These are phyloP conservation scores for Leptobrachium leishanense DNA, from an alignment of 2,113 vertebrate genomes.

Conservation along the genomic window DNA sequence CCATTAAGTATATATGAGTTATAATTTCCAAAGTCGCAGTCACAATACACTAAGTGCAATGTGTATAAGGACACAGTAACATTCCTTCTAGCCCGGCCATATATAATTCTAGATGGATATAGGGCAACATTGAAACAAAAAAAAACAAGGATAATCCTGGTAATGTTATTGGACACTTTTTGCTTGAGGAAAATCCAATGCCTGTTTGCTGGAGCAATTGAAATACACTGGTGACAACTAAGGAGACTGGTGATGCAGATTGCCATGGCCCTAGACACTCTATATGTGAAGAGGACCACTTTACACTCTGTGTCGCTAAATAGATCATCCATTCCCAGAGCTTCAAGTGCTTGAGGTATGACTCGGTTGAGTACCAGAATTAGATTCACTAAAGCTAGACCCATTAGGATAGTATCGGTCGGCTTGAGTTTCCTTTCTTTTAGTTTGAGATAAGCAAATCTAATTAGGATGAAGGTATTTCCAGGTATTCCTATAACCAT, in stretches of 20 bases:
- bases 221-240: constrained; percentile 39
- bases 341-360: constrained; percentile 28
- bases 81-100: constrained; percentile 8
- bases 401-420: constrained; percentile 7
- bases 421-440: constrained; percentile 19
- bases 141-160: background rate
- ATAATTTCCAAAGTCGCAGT: constrained; percentile 10
- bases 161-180: background rate
- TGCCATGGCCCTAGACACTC: constrained; percentile 37
- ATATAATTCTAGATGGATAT: constrained; percentile 6
- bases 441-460: constrained; percentile 2
- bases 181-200: constrained; percentile 12
- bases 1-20: constrained; percentile 26
- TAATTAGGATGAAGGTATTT: constrained; percentile 9
- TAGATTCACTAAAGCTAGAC: constrained; percentile 23
- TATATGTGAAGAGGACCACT: constrained; percentile 33
- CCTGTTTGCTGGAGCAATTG: constrained; percentile 23
- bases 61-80: constrained; percentile 14
- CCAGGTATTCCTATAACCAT: constrained; percentile 24
- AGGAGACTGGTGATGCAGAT: constrained; percentile 40
- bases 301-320: constrained; percentile 27
- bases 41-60: constrained; percentile 28
- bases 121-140: constrained; percentile 2
- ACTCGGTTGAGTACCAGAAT: constrained; percentile 29
- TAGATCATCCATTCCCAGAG: constrained; percentile 28